Conservation (phyloP, 2,113 vertebrate species). For the Nesoenas mayeri region DNA sequence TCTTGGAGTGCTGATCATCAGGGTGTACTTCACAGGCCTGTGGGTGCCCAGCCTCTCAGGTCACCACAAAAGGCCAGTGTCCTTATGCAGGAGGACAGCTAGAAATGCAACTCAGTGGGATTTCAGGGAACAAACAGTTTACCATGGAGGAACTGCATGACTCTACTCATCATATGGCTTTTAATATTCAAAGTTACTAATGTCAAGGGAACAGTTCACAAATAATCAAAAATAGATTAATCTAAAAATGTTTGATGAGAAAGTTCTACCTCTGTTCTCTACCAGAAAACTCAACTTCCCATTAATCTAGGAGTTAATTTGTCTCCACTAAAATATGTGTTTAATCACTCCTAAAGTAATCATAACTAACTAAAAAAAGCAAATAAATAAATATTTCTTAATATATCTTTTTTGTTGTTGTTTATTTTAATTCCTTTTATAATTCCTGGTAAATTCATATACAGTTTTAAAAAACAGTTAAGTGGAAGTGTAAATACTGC, state of each 20-base stretch:
- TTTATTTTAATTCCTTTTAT: not conserved
- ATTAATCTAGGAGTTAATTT: not conserved
- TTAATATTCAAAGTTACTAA: not conserved
- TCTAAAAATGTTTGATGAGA: not conserved
- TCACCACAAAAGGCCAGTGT: not conserved
- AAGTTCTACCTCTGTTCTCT: not conserved
- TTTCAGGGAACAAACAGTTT: not conserved
- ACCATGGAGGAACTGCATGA: not conserved
- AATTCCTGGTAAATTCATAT: not conserved
- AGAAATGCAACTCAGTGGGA: not conserved
- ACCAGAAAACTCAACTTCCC: not conserved
- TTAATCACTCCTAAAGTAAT: not conserved
- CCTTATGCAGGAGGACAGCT: rapidly evolving
- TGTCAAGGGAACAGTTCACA: not conserved
- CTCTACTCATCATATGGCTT: not conserved
- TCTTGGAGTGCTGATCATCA: not conserved
- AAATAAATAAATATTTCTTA: not conserved
- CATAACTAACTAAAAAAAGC: not conserved
- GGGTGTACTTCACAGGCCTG: rapidly evolving
- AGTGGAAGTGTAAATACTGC: not conserved
- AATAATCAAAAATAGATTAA: not conserved
- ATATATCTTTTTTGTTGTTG: not conserved
- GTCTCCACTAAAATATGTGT: not conserved
- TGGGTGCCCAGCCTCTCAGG: not conserved
- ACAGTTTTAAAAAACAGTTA: not conserved